Evolutionary conservation across 1,140 invertebrate species (phyloP).

Genomic region (Palaemon carinicauda): DNA sequence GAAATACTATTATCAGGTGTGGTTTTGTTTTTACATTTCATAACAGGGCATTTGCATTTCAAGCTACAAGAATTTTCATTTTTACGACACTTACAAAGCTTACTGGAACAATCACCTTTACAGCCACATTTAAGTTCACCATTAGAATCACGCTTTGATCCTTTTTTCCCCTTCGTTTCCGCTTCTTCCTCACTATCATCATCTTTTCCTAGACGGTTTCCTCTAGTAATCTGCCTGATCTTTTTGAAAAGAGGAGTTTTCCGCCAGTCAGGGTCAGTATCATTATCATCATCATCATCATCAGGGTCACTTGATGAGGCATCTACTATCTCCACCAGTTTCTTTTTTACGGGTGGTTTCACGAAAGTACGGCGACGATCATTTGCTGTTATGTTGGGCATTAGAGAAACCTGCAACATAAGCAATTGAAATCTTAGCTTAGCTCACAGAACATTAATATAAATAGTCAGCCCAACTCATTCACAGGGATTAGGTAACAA

Average conservation of each 20-base stretch:
- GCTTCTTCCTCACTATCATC: neutral
- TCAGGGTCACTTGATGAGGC: neutral
- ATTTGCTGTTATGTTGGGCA: neutral
- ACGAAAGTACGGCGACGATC: conserved; percentile 49
- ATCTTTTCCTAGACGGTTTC: neutral
- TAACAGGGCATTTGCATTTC: conserved; percentile 32
- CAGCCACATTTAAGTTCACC: conserved; percentile 47
- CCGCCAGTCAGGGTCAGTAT: conserved; percentile 60
- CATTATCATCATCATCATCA: conserved; percentile 17
- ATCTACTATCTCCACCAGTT: neutral
- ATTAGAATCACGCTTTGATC: conserved; percentile 11
- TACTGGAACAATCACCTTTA: conserved; percentile 40
- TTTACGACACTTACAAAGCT: conserved; percentile 31
- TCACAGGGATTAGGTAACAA: no score
- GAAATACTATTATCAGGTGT: neutral
- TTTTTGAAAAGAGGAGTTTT: conserved; percentile 59
- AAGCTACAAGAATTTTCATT: conserved; percentile 16
- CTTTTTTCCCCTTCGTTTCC: neutral
- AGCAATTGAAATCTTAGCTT: neutral
- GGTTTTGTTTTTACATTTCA: conserved; percentile 31
- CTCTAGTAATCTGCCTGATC: conserved; percentile 24
- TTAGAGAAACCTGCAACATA: neutral
- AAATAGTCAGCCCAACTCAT: no score
- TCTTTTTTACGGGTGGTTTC: conserved; percentile 6
- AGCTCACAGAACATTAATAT: neutral